Evolutionary conservation across 2,113 vertebrate genomes (phyloP).

Genomic region (Rhinolophus ferrumequinum): DNA sequence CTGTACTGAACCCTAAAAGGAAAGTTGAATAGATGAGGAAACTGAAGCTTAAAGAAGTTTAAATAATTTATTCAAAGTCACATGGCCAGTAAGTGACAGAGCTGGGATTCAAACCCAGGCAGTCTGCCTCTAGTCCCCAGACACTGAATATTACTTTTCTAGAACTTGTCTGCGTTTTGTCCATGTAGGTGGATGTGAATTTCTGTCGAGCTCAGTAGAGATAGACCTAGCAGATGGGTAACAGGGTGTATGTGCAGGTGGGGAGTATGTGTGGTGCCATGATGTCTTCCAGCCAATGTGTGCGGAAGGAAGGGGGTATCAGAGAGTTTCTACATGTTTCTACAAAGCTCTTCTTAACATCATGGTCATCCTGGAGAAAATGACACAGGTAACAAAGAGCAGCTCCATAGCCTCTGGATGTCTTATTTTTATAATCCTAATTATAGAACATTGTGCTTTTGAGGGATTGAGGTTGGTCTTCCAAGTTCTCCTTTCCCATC

Average conservation of each 20-base stretch:
- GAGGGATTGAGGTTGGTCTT: background rate
- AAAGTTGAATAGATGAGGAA: background rate
- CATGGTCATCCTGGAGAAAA: background rate
- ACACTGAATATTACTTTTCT: background rate
- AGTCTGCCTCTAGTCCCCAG: background rate
- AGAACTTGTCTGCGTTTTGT: background rate
- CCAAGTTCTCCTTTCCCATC: background rate
- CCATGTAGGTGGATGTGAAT: background rate
- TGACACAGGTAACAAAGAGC: background rate
- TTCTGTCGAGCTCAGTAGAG: background rate
- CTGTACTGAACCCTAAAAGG: background rate
- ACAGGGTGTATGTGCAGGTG: background rate
- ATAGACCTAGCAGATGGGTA: background rate
- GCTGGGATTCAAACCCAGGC: background rate
- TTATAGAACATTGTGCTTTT: background rate
- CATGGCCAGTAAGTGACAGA: background rate
- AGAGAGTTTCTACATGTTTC: background rate
- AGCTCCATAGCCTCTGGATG: background rate
- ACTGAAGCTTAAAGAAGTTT: background rate
- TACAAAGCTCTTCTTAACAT: background rate
- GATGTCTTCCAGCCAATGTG: background rate
- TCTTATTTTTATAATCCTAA: background rate
- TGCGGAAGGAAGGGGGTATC: background rate
- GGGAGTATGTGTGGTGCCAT: background rate
- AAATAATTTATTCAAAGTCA: background rate